These are phyloP conservation scores for Seira ritae DNA, from an alignment of 2,888 invertebrate genomes.

Conservation along the genomic window DNA sequence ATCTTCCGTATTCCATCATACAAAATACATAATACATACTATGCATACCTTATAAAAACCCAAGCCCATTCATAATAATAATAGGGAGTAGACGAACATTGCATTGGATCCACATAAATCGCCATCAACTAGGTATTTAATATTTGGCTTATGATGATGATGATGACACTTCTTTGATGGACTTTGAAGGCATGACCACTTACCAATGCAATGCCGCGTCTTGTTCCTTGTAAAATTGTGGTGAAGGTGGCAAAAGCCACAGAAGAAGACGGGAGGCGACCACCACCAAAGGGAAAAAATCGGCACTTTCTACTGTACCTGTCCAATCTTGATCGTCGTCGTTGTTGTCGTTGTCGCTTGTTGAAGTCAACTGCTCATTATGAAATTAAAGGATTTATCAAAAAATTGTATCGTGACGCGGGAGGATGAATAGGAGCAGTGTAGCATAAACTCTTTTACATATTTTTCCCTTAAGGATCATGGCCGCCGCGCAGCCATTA, in stretches of 20 bases:
- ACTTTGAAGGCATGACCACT: background rate
- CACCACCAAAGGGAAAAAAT: background rate
- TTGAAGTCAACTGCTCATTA: constrained; percentile 16
- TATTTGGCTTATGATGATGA: background rate
- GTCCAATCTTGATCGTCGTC: too few species aligned
- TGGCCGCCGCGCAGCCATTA: too few species aligned
- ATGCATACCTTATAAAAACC: too few species aligned
- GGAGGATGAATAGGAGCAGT: background rate
- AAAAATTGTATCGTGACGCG: background rate
- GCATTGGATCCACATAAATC: too few species aligned
- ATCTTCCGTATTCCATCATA: too few species aligned
- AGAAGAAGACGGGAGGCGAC: background rate
- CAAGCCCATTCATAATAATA: constrained; percentile 9
- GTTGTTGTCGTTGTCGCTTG: background rate
- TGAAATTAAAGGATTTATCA: constrained; percentile 18
- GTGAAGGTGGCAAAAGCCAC: constrained; percentile 18
- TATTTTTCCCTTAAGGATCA: too few species aligned
- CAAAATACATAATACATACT: too few species aligned
- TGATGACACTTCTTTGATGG: constrained; percentile 9
- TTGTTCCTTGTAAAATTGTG: constrained; percentile 1
- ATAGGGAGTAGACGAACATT: background rate
- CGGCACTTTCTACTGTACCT: constrained; percentile 10
- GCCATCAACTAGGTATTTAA: too few species aligned
- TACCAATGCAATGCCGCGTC: background rate
- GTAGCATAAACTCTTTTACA: background rate